Percentiles rank a stretch among this genome's conserved stretches.
Evolutionary conservation across 2,888 invertebrate genomes (phyloP).

Genomic region (Mycalesis mineus): DNA sequence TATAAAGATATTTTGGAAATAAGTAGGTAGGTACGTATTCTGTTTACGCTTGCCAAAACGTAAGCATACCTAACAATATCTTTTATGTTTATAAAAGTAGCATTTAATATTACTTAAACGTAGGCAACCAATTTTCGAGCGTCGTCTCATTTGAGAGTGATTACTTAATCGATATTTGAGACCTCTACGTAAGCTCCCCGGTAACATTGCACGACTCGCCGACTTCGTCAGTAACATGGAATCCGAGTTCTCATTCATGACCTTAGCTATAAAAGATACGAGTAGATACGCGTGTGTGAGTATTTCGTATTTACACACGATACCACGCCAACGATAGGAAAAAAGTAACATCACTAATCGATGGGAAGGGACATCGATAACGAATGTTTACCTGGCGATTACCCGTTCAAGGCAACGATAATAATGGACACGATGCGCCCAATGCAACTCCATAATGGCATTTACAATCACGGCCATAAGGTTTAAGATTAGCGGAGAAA

Average conservation of each 20-base stretch:
- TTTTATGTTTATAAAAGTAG: too few relatives aligned
- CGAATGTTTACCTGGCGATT: slow-evolving; percentile 69
- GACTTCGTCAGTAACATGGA: not conserved
- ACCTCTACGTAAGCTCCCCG: not conserved
- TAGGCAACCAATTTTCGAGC: too few relatives aligned
- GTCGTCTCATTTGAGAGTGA: not conserved
- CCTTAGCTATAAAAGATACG: slow-evolving; percentile 30
- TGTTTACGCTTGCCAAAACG: too few relatives aligned
- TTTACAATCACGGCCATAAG: slow-evolving; percentile 31
- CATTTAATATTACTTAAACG: too few relatives aligned
- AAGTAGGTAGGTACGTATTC: too few relatives aligned
- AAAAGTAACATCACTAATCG: slow-evolving; percentile 41
- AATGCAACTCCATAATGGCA: slow-evolving; percentile 31
- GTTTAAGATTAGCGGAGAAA: slow-evolving; percentile 33
- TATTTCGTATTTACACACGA: not conserved
- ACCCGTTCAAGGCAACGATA: slow-evolving; percentile 62
- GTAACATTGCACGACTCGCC: not conserved
- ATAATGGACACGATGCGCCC: slow-evolving; percentile 34
- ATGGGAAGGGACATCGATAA: slow-evolving; percentile 57
- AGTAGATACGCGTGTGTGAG: not conserved
- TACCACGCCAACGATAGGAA: slow-evolving; percentile 6
- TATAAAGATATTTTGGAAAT: too few relatives aligned
- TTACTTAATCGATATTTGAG: not conserved
- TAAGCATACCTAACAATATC: too few relatives aligned
- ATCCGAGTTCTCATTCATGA: slow-evolving; percentile 55